Base-by-base conservation (phyloP, 2,113 vertebrate species). In the Hemichromis elongatus region DNA sequence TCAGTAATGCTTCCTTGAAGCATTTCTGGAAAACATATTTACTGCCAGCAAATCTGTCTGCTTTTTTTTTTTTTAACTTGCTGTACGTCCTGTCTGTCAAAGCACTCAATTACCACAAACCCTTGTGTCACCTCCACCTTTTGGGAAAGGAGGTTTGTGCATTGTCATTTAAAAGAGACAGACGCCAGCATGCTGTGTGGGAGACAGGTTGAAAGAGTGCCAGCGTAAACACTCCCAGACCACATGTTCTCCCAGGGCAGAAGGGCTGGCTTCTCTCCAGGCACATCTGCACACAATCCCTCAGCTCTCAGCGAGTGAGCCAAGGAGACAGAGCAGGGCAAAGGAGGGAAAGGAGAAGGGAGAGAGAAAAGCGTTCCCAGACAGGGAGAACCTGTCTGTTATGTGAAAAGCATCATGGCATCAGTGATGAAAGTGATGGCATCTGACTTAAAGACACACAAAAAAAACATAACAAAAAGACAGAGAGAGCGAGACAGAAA, bases 211-310 rank as follows among this genome's bases (percentile, higher is more conserved):
- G 96, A 95, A 92, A 92, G 92, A 80, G 93, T 93, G 95, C 96
- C 96, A 96, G 94, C 85, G 47, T 96, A 96, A 96, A 96, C 95
- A 96, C 94, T 95, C 93, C 94, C 95, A 93, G 94, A 95, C 96
- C 96, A 96, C 96, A 96, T 96, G 96, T 96, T 96, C 94, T 96
- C 94, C 93, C 94, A 95, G 94, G 96, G 95, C 94, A 96, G 92
- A 95, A 90, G 83, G 91, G 77, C 94, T 96, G 95, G 96, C 94
- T 88, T 88, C 80, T 91, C 92, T 96, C 95, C 95, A 96, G 95
- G 93, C 95, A 96, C 96, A 96, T 96, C 96, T 96, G 96, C 94
- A 96, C 95, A 95, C 94, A 96, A 96, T 95, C 94, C 93, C 89
- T 89, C 81, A 79, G 90, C 88, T 92, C 92, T 89, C 28, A 92